These are phyloP conservation scores for Trichacis sp. DNA, from an alignment of 2,888 invertebrate genomes.

Conservation along the genomic window DNA sequence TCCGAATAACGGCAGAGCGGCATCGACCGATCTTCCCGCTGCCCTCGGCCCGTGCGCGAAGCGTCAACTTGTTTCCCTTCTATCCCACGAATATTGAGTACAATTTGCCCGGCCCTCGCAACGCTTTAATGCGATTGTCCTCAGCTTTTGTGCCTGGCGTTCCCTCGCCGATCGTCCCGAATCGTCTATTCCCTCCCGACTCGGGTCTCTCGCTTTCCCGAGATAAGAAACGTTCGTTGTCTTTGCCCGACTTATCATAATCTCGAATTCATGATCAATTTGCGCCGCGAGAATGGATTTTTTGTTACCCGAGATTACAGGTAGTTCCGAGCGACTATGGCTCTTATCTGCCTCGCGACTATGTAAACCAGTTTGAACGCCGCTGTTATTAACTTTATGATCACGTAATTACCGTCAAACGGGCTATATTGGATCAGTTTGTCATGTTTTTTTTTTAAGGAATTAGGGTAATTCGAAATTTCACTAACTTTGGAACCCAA, in stretches of 20 bases:
- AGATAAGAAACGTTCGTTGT: slow-evolving; percentile 35
- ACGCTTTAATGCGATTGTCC: slow-evolving; percentile 61
- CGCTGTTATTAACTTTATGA: neutral
- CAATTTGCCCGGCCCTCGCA: slow-evolving; percentile 61
- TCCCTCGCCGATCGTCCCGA: slow-evolving; percentile 46
- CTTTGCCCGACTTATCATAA: slow-evolving; percentile 27
- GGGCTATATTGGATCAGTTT: too few species aligned
- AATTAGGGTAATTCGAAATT: too few species aligned
- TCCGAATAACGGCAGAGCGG: slow-evolving; percentile 70
- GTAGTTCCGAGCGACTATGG: neutral
- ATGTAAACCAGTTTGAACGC: neutral
- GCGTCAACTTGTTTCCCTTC: slow-evolving; percentile 68
- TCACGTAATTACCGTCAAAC: neutral
- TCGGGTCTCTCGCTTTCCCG: slow-evolving; percentile 19
- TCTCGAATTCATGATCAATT: slow-evolving; percentile 40
- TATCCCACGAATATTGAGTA: slow-evolving; percentile 67
- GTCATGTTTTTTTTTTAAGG: too few species aligned
- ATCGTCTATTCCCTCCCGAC: slow-evolving; percentile 32
- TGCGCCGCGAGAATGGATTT: neutral
- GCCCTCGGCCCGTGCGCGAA: slow-evolving; percentile 60
- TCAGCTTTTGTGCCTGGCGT: slow-evolving; percentile 50
- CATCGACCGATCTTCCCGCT: slow-evolving; percentile 68
- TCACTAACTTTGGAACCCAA: too few species aligned
- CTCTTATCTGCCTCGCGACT: neutral
- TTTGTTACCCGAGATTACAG: slow-evolving; percentile 1